Conservation (phyloP, 2,113 vertebrate genomes). For the Chamaetylas fuelleborni region DNA sequence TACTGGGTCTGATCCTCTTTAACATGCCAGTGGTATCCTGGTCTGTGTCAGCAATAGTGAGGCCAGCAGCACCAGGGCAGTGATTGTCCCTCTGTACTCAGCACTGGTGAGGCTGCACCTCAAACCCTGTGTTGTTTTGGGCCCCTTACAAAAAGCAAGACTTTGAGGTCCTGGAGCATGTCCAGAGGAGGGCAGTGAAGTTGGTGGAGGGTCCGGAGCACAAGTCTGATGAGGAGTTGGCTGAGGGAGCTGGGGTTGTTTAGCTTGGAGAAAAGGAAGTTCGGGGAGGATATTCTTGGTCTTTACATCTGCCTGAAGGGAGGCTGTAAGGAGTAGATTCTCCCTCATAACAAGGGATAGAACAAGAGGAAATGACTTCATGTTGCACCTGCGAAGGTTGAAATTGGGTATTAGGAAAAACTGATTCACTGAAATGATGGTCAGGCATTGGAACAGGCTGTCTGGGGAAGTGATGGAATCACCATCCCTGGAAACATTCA, state of each 20-base stretch:
- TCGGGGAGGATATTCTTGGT: not conserved
- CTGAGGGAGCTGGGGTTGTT: not conserved
- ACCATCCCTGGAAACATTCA: not conserved
- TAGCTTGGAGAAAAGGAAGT: not conserved
- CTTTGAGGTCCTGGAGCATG: not conserved
- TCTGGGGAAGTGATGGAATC: not conserved
- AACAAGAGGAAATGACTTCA: not conserved
- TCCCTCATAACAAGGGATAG: not conserved
- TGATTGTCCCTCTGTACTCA: rapidly evolving
- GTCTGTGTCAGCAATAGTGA: not conserved
- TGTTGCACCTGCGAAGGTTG: not conserved
- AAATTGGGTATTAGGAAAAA: not conserved
- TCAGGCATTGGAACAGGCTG: not conserved
- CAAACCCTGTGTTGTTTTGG: not conserved
- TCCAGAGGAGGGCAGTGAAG: not conserved
- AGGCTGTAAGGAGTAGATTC: not conserved
- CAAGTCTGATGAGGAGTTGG: not conserved
- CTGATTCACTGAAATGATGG: not conserved
- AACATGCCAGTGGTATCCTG: not conserved
- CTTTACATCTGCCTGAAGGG: not conserved
- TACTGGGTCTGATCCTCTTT: not conserved
- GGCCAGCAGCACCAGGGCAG: not conserved
- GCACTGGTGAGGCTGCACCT: not conserved
- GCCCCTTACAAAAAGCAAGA: not conserved
- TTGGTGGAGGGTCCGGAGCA: not conserved